Evolutionary conservation across 2,797 vertebrate genomes (phyloP).

Genomic region (Sebastes cheni): DNA sequence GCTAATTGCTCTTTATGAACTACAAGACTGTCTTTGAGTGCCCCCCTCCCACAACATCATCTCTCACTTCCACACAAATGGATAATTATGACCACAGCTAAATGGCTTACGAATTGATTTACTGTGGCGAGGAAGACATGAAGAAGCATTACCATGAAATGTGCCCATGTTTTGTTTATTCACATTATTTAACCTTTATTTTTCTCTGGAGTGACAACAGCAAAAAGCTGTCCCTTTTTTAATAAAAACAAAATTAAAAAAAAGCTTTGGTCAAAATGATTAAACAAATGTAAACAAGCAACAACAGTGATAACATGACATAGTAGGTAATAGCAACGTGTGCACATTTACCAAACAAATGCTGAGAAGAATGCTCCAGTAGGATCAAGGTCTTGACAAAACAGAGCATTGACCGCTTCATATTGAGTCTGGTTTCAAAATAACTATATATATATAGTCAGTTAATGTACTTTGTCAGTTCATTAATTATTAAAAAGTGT

Average conservation of each 20-base stretch:
- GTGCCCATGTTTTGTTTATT: background rate
- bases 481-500: too few relatives aligned
- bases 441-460: background rate
- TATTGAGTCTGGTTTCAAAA: background rate
- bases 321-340: background rate
- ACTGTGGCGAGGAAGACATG: slow-evolving; percentile 29
- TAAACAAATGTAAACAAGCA: background rate
- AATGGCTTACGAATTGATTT: slow-evolving; percentile 61
- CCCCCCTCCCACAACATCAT: slow-evolving; percentile 41
- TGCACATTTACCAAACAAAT: background rate
- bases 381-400: slow-evolving; percentile 1
- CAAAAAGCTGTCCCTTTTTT: background rate
- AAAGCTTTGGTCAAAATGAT: background rate
- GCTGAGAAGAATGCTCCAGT: background rate
- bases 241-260: background rate
- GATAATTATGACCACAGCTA: slow-evolving; percentile 64
- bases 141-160: slow-evolving; percentile 13
- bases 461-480: too few relatives aligned
- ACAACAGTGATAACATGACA: background rate
- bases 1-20: slow-evolving; percentile 79
- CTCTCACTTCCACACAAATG: slow-evolving; percentile 55
- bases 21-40: slow-evolving; percentile 66
- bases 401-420: background rate
- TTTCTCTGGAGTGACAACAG: background rate
- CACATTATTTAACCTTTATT: background rate